These are phyloP conservation scores for Hydractinia echinata DNA, from an alignment of 30 jellyfish, hydroid and myxozoan genomes.

Conservation along the genomic window DNA sequence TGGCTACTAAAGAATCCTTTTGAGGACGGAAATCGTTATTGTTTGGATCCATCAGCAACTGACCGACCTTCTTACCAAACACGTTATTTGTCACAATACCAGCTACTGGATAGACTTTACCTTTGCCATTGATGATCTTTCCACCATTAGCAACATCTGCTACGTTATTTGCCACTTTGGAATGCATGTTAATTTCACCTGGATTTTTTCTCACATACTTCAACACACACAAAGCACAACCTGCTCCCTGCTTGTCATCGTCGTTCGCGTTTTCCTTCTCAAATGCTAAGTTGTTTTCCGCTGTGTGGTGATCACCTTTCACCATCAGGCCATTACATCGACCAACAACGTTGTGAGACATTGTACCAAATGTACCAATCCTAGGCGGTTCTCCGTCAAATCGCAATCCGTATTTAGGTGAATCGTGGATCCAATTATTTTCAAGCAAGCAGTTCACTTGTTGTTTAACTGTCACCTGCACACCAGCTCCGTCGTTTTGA, in stretches of 20 bases:
- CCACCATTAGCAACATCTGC: slow-evolving; percentile 50
- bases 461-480: not conserved
- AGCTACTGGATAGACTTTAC: slow-evolving; percentile 17
- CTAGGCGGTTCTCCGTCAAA: slow-evolving; percentile 48
- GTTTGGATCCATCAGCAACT: slow-evolving; percentile 27
- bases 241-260: slow-evolving; percentile 45
- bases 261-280: slow-evolving; percentile 24
- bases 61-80: slow-evolving; percentile 13
- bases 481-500: slow-evolving; percentile 38
- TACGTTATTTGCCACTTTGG: slow-evolving; percentile 11
- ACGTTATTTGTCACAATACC: slow-evolving; percentile 23
- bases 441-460: not conserved
- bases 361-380: slow-evolving; percentile 24
- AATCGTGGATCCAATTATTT: slow-evolving; percentile 34
- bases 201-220: slow-evolving; percentile 39
- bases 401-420: slow-evolving; percentile 39
- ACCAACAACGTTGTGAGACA: slow-evolving; percentile 30
- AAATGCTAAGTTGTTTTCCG: slow-evolving; percentile 24
- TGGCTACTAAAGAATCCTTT: not conserved
- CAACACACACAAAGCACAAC: slow-evolving; percentile 42
- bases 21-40: slow-evolving; percentile 32
- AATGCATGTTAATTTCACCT: slow-evolving; percentile 17
- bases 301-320: slow-evolving; percentile 37
- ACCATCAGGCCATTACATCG: slow-evolving; percentile 41
- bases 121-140: slow-evolving; percentile 1